Evolutionary conservation across 2,888 invertebrate species (phyloP), one percentile per base, ranked within the genome.

Genomic region (Patella pellucida): DNA sequence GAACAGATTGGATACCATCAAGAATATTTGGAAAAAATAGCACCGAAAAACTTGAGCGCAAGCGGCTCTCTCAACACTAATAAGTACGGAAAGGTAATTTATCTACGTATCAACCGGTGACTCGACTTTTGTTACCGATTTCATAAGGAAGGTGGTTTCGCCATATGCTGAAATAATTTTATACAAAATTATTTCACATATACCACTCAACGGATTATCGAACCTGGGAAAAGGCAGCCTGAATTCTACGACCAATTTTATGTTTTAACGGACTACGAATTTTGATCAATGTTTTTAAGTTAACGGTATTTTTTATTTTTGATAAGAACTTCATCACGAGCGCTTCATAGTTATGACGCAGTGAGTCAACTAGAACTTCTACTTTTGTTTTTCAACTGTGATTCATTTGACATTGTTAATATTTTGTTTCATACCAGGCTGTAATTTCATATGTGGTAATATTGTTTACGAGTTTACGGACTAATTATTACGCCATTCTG

Each of bases 1-100:
- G 54, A 52, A 52, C 31, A 41, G 54, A 74, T 16, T 50, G 23
- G 69, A 69, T 74, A 51, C 52, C 52, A 74, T 52, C 69, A 69
- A 69, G 74, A 69, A 74, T 62, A 12, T 62, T 14, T 62, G 62
- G 62, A 62, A 62, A 23, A 62, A 23, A 23, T 62, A 14, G 62
- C 19, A 62, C n/a, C 16, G 62, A 19, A 62, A n/a, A 62, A 14
- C 23, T 23, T 11, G 41, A 41, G 41, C 41, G 41, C 41, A 41
- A 41, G 41, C 41, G 41, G 9, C 41, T 41, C 41, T 41, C 7
- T 41, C 41, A 41, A 41, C 41, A 41, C 41, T 41, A 41, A 41
- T 41, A 41, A 41, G 41, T 23, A 19, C 19, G 62, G 23, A 19
- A 23, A 62, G 19, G 62, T 23, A 62, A 23, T 62, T 62, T 11